phyloP scores from a whole-genome alignment of 2,113 vertebrate genomes.

The Neodon shergylaensis region DNA sequence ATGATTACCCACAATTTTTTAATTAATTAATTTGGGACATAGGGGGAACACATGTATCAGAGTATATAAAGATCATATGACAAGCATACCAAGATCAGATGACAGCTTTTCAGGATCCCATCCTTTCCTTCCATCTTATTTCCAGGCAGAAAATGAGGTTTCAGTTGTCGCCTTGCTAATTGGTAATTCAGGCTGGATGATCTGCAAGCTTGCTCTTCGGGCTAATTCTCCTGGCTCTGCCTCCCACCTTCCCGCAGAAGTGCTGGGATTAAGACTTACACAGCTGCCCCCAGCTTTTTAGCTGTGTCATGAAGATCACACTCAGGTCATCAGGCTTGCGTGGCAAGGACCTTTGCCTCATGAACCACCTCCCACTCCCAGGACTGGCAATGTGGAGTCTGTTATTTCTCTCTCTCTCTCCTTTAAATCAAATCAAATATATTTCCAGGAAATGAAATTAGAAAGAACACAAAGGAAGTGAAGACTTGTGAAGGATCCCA shows the following conservation, averaged over 20 bases:
- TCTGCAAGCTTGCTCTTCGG: background rate
- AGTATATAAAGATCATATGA: background rate
- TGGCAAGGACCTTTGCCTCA: background rate
- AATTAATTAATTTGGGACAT: background rate
- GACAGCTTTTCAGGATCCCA: background rate
- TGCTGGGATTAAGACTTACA: background rate
- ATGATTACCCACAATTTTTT: slow-evolving; percentile 7
- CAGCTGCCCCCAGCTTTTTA: background rate
- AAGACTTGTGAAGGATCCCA: background rate
- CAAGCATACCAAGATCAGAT: background rate
- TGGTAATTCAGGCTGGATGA: background rate
- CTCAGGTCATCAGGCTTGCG: background rate
- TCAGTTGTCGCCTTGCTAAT: background rate
- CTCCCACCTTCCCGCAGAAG: background rate
- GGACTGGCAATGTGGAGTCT: background rate
- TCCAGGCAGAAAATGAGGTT: background rate
- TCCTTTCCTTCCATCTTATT: background rate
- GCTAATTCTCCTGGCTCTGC: background rate
- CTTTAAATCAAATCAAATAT: background rate
- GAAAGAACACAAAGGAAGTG: slow-evolving; percentile 36
- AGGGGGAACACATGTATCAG: background rate
- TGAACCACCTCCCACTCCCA: background rate
- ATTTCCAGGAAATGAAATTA: background rate
- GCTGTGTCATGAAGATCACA: background rate
- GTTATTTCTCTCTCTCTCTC: background rate